Percentiles rank a stretch among this genome's conserved stretches.
Conservation (phyloP, 1,140 invertebrate genomes). For the Notospermus geniculatus region DNA sequence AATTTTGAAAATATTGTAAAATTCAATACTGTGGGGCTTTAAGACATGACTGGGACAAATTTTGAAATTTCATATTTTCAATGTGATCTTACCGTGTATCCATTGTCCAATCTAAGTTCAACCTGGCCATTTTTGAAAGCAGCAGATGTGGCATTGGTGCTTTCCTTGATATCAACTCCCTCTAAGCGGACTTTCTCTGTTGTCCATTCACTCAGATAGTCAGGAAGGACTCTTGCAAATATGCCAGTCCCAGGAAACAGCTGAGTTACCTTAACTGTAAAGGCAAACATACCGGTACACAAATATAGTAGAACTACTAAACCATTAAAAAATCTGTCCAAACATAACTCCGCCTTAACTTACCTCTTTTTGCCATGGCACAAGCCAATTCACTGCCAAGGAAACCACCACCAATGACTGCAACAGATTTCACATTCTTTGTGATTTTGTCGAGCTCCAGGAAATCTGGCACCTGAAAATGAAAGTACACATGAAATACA, state of each 20-base stretch:
- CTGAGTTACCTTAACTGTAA: too few species aligned
- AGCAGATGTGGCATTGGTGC: constrained; percentile 51
- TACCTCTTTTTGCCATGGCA: constrained; percentile 64
- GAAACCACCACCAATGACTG: constrained; percentile 85
- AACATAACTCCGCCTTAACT: constrained; percentile 2
- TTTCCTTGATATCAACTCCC: constrained; percentile 70
- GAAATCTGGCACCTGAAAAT: constrained; percentile 58
- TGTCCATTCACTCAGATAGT: constrained; percentile 81
- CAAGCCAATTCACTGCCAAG: constrained; percentile 90
- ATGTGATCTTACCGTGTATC: too few species aligned
- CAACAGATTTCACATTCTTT: constrained; percentile 65
- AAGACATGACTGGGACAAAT: too few species aligned
- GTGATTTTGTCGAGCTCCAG: constrained; percentile 52
- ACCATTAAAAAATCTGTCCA: too few species aligned
- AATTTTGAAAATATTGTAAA: too few species aligned
- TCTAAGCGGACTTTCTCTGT: constrained; percentile 69
- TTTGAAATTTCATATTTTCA: too few species aligned
- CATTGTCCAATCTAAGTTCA: constrained; percentile 12
- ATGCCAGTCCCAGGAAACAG: constrained; percentile 59
- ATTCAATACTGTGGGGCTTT: too few species aligned
- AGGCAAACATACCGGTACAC: too few species aligned
- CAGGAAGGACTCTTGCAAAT: constrained; percentile 78
- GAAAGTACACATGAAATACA: too few species aligned
- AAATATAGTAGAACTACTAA: too few species aligned
- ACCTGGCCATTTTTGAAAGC: constrained; percentile 37